Evolutionary conservation across 2,888 invertebrate species (phyloP).

Genomic region (Drosophila stalkeri): DNA sequence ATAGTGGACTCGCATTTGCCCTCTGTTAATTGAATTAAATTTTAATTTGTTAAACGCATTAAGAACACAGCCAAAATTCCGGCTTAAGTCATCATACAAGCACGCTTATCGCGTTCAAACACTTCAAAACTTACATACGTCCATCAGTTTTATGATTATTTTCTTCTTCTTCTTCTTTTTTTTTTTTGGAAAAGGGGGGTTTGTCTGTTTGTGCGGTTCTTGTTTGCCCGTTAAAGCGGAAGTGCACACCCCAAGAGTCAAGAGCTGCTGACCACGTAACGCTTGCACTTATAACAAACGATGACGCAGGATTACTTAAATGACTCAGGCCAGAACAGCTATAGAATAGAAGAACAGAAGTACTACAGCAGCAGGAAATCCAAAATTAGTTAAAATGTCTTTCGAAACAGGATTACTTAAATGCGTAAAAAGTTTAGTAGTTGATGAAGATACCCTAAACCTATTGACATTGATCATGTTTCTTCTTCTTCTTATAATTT

Average conservation of each 20-base stretch:
- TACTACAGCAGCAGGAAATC: no score
- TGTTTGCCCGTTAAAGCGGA: conserved; percentile 4
- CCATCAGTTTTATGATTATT: not conserved
- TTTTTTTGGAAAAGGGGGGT: conserved; percentile 19
- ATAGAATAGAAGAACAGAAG: no score
- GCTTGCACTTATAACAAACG: conserved; percentile 2
- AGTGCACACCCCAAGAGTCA: conserved; percentile 1
- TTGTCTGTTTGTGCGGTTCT: conserved; percentile 42
- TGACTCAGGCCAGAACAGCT: no score
- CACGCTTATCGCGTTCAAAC: conserved; percentile 50
- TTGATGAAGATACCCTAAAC: not conserved
- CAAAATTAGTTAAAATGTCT: not conserved
- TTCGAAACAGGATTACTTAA: no score
- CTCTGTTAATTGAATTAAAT: conserved; percentile 73
- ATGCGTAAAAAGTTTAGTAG: not conserved
- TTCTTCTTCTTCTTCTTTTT: not conserved
- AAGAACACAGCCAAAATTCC: conserved; percentile 27
- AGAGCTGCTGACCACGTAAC: conserved; percentile 9
- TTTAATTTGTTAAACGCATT: conserved; percentile 70
- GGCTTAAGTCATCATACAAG: conserved; percentile 11
- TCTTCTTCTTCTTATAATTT: not conserved
- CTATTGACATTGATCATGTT: no score
- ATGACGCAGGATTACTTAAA: not conserved
- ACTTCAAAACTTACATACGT: conserved; percentile 16
- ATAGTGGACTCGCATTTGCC: conserved; percentile 8